phyloP scores from a whole-genome alignment of 92 coral and sea anemone genomes.

The Porites rus region DNA sequence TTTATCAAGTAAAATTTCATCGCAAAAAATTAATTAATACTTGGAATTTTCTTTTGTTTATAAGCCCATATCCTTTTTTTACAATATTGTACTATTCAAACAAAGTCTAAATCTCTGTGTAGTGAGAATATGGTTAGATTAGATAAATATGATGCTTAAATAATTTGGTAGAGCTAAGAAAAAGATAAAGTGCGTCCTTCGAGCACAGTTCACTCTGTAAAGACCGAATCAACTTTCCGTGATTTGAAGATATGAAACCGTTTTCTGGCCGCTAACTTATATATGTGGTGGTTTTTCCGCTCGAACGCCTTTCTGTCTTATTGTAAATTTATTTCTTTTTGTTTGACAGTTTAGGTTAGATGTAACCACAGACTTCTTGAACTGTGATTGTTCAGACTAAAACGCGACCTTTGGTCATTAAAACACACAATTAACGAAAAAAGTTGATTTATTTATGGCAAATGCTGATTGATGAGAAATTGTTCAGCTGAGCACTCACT shows the following conservation, averaged over 20 bases:
- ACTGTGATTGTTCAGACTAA: too few species aligned
- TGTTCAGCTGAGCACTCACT: not conserved
- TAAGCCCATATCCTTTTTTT: not conserved
- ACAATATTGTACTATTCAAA: slow-evolving; percentile 6
- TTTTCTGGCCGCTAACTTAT: not conserved
- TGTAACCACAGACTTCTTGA: too few species aligned
- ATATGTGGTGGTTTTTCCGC: slow-evolving; percentile 13
- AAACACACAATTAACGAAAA: too few species aligned
- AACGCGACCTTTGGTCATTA: too few species aligned
- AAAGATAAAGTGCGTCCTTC: too few species aligned
- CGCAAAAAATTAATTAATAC: not conserved
- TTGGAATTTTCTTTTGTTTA: not conserved
- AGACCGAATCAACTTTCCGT: not conserved
- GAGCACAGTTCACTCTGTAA: not conserved
- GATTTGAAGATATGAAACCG: not conserved
- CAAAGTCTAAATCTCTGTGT: not conserved
- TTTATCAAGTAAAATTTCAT: slow-evolving; percentile 17
- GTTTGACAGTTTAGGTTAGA: not conserved
- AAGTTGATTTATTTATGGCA: too few species aligned
- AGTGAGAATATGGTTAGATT: not conserved
- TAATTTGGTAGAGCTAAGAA: not conserved
- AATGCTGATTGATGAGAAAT: not conserved
- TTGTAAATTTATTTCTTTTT: not conserved
- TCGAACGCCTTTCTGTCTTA: not conserved
- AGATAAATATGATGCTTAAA: not conserved